A percentile compares a stretch with the other conserved stretches of the same genome.
Evolutionary conservation across 2,888 invertebrate genomes (phyloP).

Genomic region (Ypsolopha scabrella): DNA sequence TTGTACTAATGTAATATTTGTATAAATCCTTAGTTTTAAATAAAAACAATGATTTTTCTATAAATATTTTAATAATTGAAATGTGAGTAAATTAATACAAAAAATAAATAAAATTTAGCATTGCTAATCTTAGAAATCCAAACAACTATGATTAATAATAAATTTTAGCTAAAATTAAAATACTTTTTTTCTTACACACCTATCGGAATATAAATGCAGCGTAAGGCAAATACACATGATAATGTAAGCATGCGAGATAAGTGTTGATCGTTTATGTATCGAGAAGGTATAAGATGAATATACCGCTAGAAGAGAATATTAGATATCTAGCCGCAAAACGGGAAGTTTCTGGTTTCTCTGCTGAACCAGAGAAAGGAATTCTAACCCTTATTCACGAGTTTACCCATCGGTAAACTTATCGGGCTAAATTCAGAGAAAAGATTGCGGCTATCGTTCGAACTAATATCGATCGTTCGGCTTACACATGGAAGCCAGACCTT

Average conservation of each 20-base stretch:
- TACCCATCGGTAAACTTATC: slow-evolving; percentile 15
- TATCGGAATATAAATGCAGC: slow-evolving; percentile 2
- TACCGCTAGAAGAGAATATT: too few relatives aligned
- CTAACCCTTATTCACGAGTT: slow-evolving; percentile 24
- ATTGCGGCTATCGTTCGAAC: too few relatives aligned
- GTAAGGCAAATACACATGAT: neutral
- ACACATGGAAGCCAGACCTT: too few relatives aligned
- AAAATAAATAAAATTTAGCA: slow-evolving; percentile 4
- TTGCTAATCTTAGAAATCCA: too few relatives aligned
- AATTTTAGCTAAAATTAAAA: neutral
- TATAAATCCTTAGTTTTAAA: too few relatives aligned
- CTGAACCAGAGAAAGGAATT: slow-evolving; percentile 61
- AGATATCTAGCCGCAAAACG: slow-evolving; percentile 1
- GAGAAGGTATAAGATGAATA: too few relatives aligned
- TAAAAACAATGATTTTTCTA: too few relatives aligned
- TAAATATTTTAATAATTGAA: too few relatives aligned
- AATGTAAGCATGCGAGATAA: neutral
- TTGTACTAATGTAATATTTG: too few relatives aligned
- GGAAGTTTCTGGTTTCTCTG: slow-evolving; percentile 64
- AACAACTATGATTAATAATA: neutral
- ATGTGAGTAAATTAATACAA: slow-evolving; percentile 6
- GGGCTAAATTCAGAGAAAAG: slow-evolving; percentile 7
- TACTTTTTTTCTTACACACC: slow-evolving; percentile 1
- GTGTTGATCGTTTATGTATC: too few relatives aligned
- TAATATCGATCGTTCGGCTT: too few relatives aligned